Base-by-base conservation (phyloP, 2,113 vertebrate genomes). In the Sinocyclocheilus anophthalmus region DNA sequence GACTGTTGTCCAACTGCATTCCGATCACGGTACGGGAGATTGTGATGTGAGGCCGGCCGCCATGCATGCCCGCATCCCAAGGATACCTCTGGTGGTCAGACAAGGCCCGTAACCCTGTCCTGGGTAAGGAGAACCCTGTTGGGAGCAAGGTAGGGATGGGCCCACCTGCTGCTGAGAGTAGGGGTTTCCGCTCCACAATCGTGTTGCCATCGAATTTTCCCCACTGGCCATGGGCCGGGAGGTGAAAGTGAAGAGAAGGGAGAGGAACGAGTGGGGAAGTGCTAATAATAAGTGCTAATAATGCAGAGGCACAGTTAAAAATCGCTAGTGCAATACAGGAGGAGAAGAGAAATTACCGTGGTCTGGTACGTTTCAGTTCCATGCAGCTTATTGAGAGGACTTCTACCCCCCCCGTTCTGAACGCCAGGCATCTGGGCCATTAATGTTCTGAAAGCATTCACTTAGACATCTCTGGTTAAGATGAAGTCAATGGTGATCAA, bases 1-100 rank as follows among this genome's bases (percentile, higher is more conserved):
- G 67, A 99, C 97, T 99, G 98, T 73, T 99, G 98, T 89, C 96
- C 95, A 7, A 99, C 2, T 97, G 97, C 92, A 99, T 95, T 92
- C 94, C 84, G 45, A n/a, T n/a, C n/a, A n/a, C n/a, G n/a, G n/a
- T n/a, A n/a, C n/a, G n/a, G n/a, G n/a, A n/a, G n/a, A n/a, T n/a
- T n/a, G n/a, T n/a, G n/a, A n/a, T n/a, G n/a, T n/a, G n/a, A n/a
- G n/a, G n/a, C n/a, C n/a, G n/a, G n/a, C n/a, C n/a, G n/a, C n/a
- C n/a, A n/a, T n/a, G 97, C 94, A 95, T 96, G 88, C 89, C 95
- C 96, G n/a, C n/a, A n/a, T n/a, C n/a, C n/a, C n/a, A n/a, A 81
- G 95, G 96, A 87, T 96, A 97, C 91, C 96, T 94, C 94, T 97
- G 96, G 0, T n/a, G 96, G 95, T 69, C 93, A n/a, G n/a, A n/a